Evolutionary conservation across 1,140 invertebrate species (phyloP).

Genomic region (Nebria ingens): DNA sequence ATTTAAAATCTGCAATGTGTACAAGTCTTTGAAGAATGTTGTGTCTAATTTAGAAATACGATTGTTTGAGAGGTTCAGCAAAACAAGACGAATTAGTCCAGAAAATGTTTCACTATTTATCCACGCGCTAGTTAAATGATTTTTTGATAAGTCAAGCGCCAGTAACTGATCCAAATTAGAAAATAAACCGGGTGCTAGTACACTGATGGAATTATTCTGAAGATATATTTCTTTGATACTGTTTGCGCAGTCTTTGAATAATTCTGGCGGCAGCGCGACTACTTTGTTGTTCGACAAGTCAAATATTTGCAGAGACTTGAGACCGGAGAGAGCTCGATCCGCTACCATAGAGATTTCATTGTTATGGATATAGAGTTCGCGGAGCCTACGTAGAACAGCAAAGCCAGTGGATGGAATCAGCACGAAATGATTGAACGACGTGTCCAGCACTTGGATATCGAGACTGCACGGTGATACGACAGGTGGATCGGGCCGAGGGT

Average conservation of each 20-base stretch:
- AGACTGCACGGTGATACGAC: constrained; percentile 51
- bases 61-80: constrained; percentile 79
- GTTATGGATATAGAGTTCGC: constrained; percentile 65
- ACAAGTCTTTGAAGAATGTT: constrained; percentile 67
- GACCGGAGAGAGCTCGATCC: constrained; percentile 65
- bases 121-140: constrained; percentile 75
- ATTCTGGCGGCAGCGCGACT: constrained; percentile 69
- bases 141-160: constrained; percentile 76
- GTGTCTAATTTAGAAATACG: constrained; percentile 68
- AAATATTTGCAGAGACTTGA: constrained; percentile 67
- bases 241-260: constrained; percentile 66
- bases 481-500: constrained; percentile 34
- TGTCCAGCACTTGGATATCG: constrained; percentile 71
- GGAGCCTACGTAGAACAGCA: constrained; percentile 58
- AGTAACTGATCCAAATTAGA: constrained; percentile 74
- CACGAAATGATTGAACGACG: constrained; percentile 76
- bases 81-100: constrained; percentile 74
- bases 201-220: constrained; percentile 79
- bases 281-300: constrained; percentile 82
- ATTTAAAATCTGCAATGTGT: constrained; percentile 72
- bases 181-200: constrained; percentile 68
- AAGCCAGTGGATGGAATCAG: constrained; percentile 69
- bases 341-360: constrained; percentile 79
- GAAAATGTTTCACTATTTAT: constrained; percentile 72
- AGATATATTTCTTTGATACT: constrained; percentile 76